A percentile compares a stretch with the other conserved stretches of the same genome.
Conservation (phyloP, 2,113 vertebrate species). For the Danionella cerebrum region DNA sequence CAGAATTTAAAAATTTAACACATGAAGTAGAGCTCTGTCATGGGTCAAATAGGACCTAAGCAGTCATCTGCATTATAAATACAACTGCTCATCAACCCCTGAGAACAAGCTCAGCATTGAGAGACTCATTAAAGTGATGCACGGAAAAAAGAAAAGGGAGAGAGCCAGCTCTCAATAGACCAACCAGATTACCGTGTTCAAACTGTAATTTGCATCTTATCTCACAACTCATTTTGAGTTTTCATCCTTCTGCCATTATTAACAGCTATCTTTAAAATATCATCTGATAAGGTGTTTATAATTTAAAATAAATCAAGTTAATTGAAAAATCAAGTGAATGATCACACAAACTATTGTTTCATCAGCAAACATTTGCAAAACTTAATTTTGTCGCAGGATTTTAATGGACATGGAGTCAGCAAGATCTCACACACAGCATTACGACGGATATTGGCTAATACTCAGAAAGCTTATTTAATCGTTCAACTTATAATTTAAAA, state of each 20-base stretch:
- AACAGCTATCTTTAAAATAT: too few species aligned
- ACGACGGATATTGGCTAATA: too few species aligned
- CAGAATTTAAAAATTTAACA: slow-evolving; percentile 7
- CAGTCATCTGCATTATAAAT: slow-evolving; percentile 26
- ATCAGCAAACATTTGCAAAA: not conserved
- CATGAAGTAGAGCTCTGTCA: not conserved
- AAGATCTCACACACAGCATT: not conserved
- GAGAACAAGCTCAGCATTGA: slow-evolving; percentile 4
- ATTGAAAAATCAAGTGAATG: not conserved
- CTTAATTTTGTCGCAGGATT: not conserved
- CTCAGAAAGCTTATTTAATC: not conserved
- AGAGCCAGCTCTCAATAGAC: not conserved
- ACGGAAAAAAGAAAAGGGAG: not conserved
- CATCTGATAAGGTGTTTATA: not conserved
- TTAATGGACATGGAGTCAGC: not conserved
- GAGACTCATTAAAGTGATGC: slow-evolving; percentile 18
- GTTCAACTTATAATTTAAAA: not conserved
- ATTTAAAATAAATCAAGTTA: too few species aligned
- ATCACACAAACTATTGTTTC: not conserved
- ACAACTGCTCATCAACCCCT: slow-evolving; percentile 15
- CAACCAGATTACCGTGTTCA: not conserved
- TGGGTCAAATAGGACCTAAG: not conserved
- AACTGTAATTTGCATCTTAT: not conserved
- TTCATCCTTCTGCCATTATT: too few species aligned
- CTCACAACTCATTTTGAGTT: too few species aligned